Evolutionary conservation across 2,797 vertebrate genomes (phyloP), one percentile per base, ranked within the genome.

Genomic region (Chiroxiphia lanceolata): DNA sequence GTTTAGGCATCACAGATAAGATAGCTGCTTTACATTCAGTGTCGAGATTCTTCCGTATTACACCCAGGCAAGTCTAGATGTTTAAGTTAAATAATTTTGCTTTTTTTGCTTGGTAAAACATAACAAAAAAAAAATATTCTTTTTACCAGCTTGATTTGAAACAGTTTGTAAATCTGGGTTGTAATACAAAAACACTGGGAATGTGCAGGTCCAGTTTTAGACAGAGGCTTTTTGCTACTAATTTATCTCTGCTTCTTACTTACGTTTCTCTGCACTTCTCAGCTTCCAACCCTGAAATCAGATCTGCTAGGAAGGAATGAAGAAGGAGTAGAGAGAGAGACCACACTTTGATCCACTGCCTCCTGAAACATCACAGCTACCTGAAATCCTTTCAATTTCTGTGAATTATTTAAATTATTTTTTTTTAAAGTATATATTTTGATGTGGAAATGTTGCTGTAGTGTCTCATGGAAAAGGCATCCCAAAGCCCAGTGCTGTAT

Each of bases 371-470:
- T 91, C 93, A 91, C 45, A 80, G 82, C 64, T 77, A 34, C 78
- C 68, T 72, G 78, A 83, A 95, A 74, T 68, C 44, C 72, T 91
- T 83, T 75, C 45, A 78, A 91, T 94, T 91, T 60, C 84, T 83
- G 53, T 96, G 69, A 95, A 94, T 94, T 87, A 94, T 94, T 96
- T 71, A 94, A 91, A 88, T 78, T 8, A 10, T 81, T 80, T 95
- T 75, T 40, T 74, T 69, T 6, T 50, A 71, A 63, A 29, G 19
- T 5, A 29, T 27, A 12, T 9, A 85, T 95, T 90, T 93, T 95
- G 90, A 89, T 92, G 82, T 97, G 94, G 78, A 95, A 96, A 83
- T 91, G 31, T 72, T 81, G 20, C 53, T 63, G 40, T 19, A 40
- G 33, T 47, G 33, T 19, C 75, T 89, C 38, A 40, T 8, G 53